phyloP scores from a whole-genome alignment of 2,888 invertebrate genomes.

The Caenorhabditis becei region DNA sequence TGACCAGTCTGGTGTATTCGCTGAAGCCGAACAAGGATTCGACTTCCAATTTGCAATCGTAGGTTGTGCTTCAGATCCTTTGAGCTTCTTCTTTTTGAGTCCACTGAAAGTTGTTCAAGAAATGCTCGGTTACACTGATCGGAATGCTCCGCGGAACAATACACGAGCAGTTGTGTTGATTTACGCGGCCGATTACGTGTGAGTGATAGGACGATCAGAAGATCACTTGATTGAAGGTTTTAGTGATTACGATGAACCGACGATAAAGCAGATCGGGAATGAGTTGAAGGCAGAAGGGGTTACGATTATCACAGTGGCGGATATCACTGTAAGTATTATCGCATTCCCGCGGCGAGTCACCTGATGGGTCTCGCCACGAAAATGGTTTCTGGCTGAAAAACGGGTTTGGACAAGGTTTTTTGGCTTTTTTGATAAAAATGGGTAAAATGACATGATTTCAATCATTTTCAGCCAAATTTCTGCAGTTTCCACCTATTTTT shows the following conservation, averaged over 20 bases:
- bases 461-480: too few relatives aligned
- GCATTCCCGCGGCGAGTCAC: too few relatives aligned
- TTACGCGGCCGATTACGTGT: constrained; percentile 29
- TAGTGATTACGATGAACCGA: constrained; percentile 15
- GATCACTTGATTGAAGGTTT: background rate
- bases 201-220: background rate
- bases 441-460: too few relatives aligned
- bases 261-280: constrained; percentile 26
- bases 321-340: constrained; percentile 9
- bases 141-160: constrained; percentile 25
- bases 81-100: background rate
- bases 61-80: background rate
- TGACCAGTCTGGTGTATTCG: constrained; percentile 16
- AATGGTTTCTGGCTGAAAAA: too few relatives aligned
- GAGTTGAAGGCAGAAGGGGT: constrained; percentile 11
- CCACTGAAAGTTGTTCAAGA: constrained; percentile 6
- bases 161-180: constrained; percentile 10
- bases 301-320: constrained; percentile 25
- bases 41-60: constrained; percentile 23
- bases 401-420: too few relatives aligned
- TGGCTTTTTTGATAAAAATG: too few relatives aligned
- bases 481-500: too few relatives aligned
- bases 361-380: too few relatives aligned
- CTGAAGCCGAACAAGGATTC: constrained; percentile 16
- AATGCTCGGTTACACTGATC: constrained; percentile 11